These are phyloP conservation scores for Drosophila mercatorum DNA, from an alignment of 2,888 invertebrate species.

Conservation along the genomic window DNA sequence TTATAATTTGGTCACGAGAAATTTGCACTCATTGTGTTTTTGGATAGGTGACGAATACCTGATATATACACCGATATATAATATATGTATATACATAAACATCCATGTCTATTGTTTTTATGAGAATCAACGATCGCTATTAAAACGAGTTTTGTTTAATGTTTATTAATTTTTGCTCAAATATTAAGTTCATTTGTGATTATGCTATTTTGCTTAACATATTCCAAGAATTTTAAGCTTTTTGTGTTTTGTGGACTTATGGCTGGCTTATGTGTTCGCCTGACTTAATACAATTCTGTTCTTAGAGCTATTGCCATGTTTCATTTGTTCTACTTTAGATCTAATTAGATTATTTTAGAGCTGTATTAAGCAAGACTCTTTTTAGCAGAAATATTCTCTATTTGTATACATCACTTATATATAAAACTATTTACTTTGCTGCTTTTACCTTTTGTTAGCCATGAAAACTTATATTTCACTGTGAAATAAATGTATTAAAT, in stretches of 20 bases:
- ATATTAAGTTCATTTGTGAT: background rate
- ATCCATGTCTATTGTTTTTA: slow-evolving; percentile 1
- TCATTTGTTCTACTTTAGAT: too few species aligned
- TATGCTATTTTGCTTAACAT: background rate
- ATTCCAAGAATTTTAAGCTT: background rate
- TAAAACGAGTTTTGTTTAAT: background rate
- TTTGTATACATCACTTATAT: too few species aligned
- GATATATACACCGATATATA: background rate
- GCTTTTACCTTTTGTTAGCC: too few species aligned
- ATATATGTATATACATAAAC: background rate
- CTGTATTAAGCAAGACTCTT: too few species aligned
- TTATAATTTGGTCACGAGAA: slow-evolving; percentile 6
- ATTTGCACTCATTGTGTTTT: background rate
- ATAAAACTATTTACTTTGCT: too few species aligned
- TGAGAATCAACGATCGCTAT: background rate
- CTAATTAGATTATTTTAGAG: too few species aligned
- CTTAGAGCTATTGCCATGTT: too few species aligned
- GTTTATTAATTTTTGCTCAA: background rate
- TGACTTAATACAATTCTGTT: background rate
- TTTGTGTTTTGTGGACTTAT: background rate
- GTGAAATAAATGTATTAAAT: too few species aligned
- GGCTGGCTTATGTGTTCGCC: background rate
- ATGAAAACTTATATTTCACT: too few species aligned
- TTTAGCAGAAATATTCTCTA: too few species aligned
- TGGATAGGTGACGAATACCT: background rate